Evolutionary conservation across 2,888 invertebrate species (phyloP).

Genomic region (Acleris sparsana): DNA sequence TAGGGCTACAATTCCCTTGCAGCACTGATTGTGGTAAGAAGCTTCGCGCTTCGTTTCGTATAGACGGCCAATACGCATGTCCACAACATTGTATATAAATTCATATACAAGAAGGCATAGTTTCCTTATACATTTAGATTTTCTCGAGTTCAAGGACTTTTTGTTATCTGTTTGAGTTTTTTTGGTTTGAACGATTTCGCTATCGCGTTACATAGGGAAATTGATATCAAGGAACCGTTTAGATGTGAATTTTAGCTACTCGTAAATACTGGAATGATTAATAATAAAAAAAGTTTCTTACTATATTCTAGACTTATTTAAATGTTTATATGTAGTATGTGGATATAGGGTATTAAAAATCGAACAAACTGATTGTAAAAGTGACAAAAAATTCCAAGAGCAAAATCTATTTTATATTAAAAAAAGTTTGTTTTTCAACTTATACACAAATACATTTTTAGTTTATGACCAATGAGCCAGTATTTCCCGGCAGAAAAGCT

Average conservation of each 20-base stretch:
- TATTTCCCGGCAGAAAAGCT: no score
- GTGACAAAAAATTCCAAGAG: no score
- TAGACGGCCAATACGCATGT: slow-evolving; percentile 82
- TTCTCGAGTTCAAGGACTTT: slow-evolving; percentile 81
- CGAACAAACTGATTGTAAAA: no score
- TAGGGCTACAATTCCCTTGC: slow-evolving; percentile 55
- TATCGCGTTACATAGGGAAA: slow-evolving; percentile 51
- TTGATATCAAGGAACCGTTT: slow-evolving; percentile 34
- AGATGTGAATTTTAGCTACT: slow-evolving; percentile 16
- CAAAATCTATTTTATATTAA: no score
- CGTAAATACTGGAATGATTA: slow-evolving; percentile 25
- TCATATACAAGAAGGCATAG: slow-evolving; percentile 71
- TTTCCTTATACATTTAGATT: slow-evolving; percentile 80
- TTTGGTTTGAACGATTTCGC: slow-evolving; percentile 53
- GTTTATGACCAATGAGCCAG: no score
- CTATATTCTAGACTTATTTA: neutral
- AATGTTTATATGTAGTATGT: no score
- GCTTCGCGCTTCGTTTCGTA: slow-evolving; percentile 77
- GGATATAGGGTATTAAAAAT: no score
- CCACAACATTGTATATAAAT: slow-evolving; percentile 77
- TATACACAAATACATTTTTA: no score
- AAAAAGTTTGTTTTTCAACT: no score
- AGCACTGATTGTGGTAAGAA: slow-evolving; percentile 62
- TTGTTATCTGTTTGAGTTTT: slow-evolving; percentile 71
- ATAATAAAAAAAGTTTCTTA: slow-evolving; percentile 11